Evolutionary conservation across 2,797 vertebrate species (phyloP), one percentile per base, ranked within the genome.

Genomic region (Micropoecilia bifurca): DNA sequence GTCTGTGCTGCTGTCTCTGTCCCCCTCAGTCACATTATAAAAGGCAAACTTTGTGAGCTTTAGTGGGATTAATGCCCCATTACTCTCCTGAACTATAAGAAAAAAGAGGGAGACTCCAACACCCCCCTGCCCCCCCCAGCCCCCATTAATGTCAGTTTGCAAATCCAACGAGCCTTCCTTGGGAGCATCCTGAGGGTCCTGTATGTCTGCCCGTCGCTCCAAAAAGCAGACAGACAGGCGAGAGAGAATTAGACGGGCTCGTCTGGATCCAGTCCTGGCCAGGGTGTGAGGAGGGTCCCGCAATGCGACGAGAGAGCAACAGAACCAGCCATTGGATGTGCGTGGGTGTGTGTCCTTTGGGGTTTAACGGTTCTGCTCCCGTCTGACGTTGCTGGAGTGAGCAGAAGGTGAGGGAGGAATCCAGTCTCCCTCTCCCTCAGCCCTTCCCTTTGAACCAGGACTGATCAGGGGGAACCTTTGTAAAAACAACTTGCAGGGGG

Each of bases 211-310:
- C 89, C 90, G 74, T 86, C 89, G 83, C 68, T 90, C 88, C 82
- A 89, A 91, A 88, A 93, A 87, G 92, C 91, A 94, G 93, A 94
- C 92, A 92, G 90, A 94, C 92, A 90, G 92, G 91, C 80, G 87
- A 88, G 85, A 89, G 87, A 88, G 88, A 90, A 83, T 94, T 93
- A 92, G 92, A 94, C 83, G 93, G 92, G 94, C 93, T 94, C 92
- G 93, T 94, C 94, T 95, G 96, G 95, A 95, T 95, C 94, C 95
- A 93, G 95, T 96, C 95, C 93, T 95, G 95, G 93, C 93, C 94
- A 85, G 94, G 92, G 78, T 84, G 78, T 74, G 79, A 84, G 95
- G 95, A 95, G 95, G 95, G 94, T 71, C 95, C 96, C 93, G 95
- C 96, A 95, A 95, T 89, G 91, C 90, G 88, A 92, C 94, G 94